Conservation (phyloP, 2,113 vertebrate species). For the Paramormyrops kingsleyae region DNA sequence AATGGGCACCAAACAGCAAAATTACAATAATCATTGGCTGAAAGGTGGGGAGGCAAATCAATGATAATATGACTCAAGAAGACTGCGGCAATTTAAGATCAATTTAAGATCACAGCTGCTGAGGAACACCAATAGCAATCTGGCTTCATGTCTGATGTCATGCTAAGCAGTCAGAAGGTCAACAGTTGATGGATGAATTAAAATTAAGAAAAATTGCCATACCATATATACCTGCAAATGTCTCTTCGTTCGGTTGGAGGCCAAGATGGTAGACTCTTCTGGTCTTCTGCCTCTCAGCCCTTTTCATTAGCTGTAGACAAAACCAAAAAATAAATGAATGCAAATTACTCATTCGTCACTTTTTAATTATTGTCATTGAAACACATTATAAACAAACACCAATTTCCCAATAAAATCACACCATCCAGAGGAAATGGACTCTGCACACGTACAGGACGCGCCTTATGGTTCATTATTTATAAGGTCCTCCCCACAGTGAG, state of each 20-base stretch:
- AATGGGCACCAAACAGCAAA: constrained; percentile 12
- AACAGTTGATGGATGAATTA: constrained; percentile 35
- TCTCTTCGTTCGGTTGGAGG: constrained; percentile 43
- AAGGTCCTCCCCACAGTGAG: constrained; percentile 38
- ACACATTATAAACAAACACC: constrained; percentile 6
- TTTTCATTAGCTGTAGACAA: constrained; percentile 58
- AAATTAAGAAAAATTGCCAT: constrained; percentile 47
- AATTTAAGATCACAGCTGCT: background rate
- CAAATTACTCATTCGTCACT: background rate
- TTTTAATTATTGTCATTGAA: background rate
- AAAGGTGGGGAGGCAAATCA: background rate
- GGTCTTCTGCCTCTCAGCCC: constrained; percentile 41
- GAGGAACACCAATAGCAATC: background rate
- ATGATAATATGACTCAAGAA: background rate
- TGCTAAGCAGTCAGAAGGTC: background rate
- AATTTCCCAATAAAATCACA: background rate
- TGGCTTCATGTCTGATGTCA: background rate
- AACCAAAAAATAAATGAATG: constrained; percentile 2
- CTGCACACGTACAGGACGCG: constrained; percentile 49
- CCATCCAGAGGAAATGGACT: constrained; percentile 40
- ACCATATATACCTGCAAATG: constrained; percentile 55
- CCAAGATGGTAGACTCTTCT: constrained; percentile 45
- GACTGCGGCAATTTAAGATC: background rate
- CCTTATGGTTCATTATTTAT: constrained; percentile 55
- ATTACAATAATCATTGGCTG: constrained; percentile 6